Evolutionary conservation across 2,113 vertebrate genomes (phyloP), one percentile per base, ranked within the genome.

Genomic region (Hypomesus transpacificus): DNA sequence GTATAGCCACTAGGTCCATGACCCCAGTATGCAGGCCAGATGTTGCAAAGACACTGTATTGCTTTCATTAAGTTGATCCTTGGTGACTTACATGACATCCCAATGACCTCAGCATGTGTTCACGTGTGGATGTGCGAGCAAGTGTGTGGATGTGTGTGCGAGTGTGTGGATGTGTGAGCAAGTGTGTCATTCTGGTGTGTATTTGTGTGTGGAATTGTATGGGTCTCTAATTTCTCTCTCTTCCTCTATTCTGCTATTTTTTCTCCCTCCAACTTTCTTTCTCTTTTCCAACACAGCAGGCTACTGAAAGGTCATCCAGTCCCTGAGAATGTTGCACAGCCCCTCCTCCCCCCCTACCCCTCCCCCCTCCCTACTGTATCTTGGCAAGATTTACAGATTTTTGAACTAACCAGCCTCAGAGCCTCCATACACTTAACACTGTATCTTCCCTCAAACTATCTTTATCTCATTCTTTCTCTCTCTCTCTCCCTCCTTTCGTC

Each of bases 21-120:
- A 75, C 77, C 80, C 75, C 73, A 69, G 58, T 16, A 24, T 79
- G 80, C 46, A 28, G 26, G 66, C 76, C 80, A 82, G 78, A 82
- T 86, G 80, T 79, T 59, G 21, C 50, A 20, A 13, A 75, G 50
- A 4, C 72, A n/a, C 9, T 53, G 69, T 51, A 46, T 20, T 69
- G 51, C 57, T 74, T 73, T 14, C 50, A 82, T 74, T 74, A 75
- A 59, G 66, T 66, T 77, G 65, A 84, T 68, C 71, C 71, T 71
- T 14, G 0, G 14, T 68, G 67, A 76, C 52, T 75, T 71, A 64
- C 58, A 31, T 58, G 3, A 3, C 21, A 18, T 64, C 75, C 8
- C 72, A 9, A 39, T 31, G 14, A 14, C 54, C 60, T 58, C 63
- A 14, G 14, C 75, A 71, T 65, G 67, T 69, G 56, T 13, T 26